Percentiles rank a stretch among this genome's conserved stretches.
phyloP scores from a whole-genome alignment of 2,888 invertebrate species.

The Quadroppia sp. region DNA sequence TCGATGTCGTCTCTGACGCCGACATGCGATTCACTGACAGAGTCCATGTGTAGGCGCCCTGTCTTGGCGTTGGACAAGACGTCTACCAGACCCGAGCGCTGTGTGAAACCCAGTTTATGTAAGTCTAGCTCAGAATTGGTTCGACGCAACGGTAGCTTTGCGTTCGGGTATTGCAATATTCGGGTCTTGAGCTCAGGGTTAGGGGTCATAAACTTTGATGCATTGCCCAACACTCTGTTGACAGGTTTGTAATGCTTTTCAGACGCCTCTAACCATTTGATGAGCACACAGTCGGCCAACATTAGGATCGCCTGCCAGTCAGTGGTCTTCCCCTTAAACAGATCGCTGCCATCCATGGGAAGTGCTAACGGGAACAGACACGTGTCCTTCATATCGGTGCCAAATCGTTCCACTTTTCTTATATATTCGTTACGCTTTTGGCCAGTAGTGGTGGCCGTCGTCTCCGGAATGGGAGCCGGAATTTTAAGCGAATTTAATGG shows the following conservation, averaged over 20 bases:
- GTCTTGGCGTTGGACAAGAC: neutral
- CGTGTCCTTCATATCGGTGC: conserved; percentile 30
- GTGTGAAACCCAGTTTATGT: neutral
- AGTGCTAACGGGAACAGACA: conserved; percentile 40
- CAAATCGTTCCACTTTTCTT: conserved; percentile 32
- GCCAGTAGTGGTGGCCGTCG: neutral
- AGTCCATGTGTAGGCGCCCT: neutral
- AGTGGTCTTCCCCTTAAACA: conserved; percentile 33
- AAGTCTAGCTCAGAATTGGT: conserved; percentile 33
- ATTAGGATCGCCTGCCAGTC: conserved; percentile 31
- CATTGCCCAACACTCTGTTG: conserved; percentile 1
- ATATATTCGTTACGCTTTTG: conserved; percentile 30
- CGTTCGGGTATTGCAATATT: conserved; percentile 11
- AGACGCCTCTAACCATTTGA: conserved; percentile 24
- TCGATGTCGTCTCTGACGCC: conserved; percentile 12
- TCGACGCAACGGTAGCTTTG: conserved; percentile 32
- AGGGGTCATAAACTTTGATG: conserved; percentile 10
- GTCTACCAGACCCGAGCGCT: neutral
- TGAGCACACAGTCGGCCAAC: conserved; percentile 39
- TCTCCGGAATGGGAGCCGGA: neutral
- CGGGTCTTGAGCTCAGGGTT: conserved; percentile 29
- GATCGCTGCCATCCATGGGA: conserved; percentile 41
- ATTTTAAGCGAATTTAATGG: neutral
- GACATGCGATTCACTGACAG: neutral
- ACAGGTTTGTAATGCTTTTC: neutral